phyloP scores from a whole-genome alignment of 1,140 invertebrate species.

The Aphelinus atriplicis region DNA sequence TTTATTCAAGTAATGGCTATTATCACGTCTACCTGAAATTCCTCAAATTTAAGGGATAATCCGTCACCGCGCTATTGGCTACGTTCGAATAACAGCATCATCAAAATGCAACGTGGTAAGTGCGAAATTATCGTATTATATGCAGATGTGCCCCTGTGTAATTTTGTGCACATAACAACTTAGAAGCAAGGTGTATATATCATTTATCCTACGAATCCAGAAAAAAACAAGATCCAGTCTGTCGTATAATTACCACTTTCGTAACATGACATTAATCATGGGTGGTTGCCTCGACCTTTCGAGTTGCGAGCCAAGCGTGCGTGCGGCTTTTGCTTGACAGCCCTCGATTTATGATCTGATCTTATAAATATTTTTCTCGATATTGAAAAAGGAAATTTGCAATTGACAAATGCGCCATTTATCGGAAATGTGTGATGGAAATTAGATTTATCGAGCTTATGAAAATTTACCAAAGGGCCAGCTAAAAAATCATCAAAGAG shows the following conservation, averaged over 20 bases:
- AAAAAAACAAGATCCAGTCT: slow-evolving; percentile 32
- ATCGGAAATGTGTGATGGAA: too few species aligned
- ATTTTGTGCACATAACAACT: not conserved
- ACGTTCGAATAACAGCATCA: not conserved
- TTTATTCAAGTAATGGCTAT: too few species aligned
- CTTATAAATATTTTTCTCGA: slow-evolving; percentile 30
- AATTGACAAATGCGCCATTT: too few species aligned
- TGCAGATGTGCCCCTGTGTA: not conserved
- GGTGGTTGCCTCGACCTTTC: slow-evolving; percentile 35
- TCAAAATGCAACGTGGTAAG: not conserved
- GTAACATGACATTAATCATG: slow-evolving; percentile 45
- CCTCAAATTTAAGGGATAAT: too few species aligned
- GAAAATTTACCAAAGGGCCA: too few species aligned
- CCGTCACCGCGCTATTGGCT: too few species aligned
- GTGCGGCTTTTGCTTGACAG: not conserved
- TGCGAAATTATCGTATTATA: slow-evolving; percentile 12
- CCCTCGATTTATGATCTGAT: slow-evolving; percentile 30
- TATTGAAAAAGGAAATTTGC: slow-evolving; percentile 28
- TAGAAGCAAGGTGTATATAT: slow-evolving; percentile 20
- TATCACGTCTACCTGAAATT: too few species aligned
- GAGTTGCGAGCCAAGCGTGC: not conserved
- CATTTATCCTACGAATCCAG: slow-evolving; percentile 22
- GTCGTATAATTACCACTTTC: slow-evolving; percentile 46
- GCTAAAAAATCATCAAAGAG: too few species aligned
- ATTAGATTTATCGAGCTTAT: too few species aligned